phyloP scores from a whole-genome alignment of 2,797 vertebrate genomes.

The Cuniculus paca region DNA sequence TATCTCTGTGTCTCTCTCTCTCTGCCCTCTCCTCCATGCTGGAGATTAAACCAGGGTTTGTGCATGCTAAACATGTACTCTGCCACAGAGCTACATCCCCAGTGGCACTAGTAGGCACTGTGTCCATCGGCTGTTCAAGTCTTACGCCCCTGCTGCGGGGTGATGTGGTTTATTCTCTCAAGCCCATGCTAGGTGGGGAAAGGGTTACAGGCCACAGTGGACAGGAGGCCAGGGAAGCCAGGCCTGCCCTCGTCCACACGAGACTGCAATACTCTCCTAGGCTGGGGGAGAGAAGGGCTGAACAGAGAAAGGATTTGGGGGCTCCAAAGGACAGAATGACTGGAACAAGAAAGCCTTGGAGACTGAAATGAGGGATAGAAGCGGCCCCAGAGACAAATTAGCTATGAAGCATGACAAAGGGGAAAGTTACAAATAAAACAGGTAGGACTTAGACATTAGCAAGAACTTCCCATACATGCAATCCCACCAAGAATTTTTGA shows the following conservation, averaged over 20 bases:
- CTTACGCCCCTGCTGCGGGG: rapidly evolving
- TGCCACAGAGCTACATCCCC: not conserved
- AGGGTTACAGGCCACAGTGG: not conserved
- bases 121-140: too few relatives aligned
- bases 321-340: not conserved
- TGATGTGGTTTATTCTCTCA: not conserved
- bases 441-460: not conserved
- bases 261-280: rapidly evolving
- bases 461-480: not conserved
- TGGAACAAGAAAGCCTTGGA: not conserved
- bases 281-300: not conserved
- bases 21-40: not conserved
- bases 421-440: not conserved
- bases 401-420: not conserved
- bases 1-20: not conserved
- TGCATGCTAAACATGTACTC: not conserved
- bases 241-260: not conserved
- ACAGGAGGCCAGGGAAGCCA: not conserved
- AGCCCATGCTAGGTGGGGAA: not conserved
- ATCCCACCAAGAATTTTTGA: not conserved
- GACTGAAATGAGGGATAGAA: not conserved
- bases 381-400: not conserved
- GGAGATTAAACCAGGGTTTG: not conserved
- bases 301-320: not conserved
- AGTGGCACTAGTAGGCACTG: not conserved